Evolutionary conservation across 2,888 invertebrate genomes (phyloP).

Genomic region (Ichneumoninae sp.): DNA sequence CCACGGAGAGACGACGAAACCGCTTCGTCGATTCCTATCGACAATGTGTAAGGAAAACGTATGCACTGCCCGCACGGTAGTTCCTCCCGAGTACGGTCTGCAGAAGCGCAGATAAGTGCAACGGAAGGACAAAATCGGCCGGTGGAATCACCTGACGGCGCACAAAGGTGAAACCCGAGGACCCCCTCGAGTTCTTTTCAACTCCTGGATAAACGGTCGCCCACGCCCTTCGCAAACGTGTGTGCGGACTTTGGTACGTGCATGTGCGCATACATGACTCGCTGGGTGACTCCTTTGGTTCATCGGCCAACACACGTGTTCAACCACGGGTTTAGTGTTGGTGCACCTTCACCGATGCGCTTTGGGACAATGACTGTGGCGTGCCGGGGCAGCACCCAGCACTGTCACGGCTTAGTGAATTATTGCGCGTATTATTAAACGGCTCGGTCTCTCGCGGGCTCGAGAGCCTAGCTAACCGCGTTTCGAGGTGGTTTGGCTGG

Average conservation of each 20-base stretch:
- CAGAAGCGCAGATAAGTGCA: slow-evolving; percentile 9
- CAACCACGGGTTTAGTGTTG: not conserved
- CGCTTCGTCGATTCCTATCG: slow-evolving; percentile 26
- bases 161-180: slow-evolving; percentile 65
- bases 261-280: slow-evolving; percentile 11
- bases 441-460: slow-evolving; percentile 53
- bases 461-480: slow-evolving; percentile 55
- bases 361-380: slow-evolving; percentile 75
- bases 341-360: slow-evolving; percentile 57
- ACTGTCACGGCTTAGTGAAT: slow-evolving; percentile 77
- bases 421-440: slow-evolving; percentile 79
- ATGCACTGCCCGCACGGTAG: slow-evolving; percentile 13
- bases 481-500: slow-evolving; percentile 54
- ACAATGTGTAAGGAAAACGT: slow-evolving; percentile 12
- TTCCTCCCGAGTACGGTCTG: slow-evolving; percentile 11
- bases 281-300: slow-evolving; percentile 15
- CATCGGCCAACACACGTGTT: not conserved
- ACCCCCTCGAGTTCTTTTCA: slow-evolving; percentile 50
- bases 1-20: slow-evolving; percentile 10
- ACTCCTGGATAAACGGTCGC: slow-evolving; percentile 60
- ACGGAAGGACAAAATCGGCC: slow-evolving; percentile 41
- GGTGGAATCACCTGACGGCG: slow-evolving; percentile 56
- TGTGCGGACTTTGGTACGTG: not conserved
- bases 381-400: slow-evolving; percentile 74
- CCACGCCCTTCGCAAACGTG: slow-evolving; percentile 49